phyloP scores from a whole-genome alignment of 2,888 invertebrate genomes.

The Acleris laterana region DNA sequence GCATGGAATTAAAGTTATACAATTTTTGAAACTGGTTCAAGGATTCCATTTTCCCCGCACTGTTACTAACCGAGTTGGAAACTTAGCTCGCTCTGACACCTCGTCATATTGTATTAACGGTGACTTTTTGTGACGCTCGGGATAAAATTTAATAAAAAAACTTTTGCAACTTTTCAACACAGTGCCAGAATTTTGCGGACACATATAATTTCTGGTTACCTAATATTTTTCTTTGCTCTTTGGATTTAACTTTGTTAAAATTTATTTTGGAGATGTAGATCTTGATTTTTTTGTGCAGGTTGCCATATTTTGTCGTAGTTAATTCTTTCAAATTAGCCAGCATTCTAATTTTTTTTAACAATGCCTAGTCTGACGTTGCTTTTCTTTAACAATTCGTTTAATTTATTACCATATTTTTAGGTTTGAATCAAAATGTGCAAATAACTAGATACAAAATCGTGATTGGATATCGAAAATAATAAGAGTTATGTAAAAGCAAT shows the following conservation, averaged over 20 bases:
- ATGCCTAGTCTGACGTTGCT: no score
- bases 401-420: no score
- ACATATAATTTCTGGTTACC: conserved; percentile 32
- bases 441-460: no score
- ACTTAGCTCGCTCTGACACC: conserved; percentile 46
- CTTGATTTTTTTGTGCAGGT: no score
- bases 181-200: conserved; percentile 15
- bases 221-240: not conserved
- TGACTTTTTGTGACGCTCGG: conserved; percentile 38
- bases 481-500: no score
- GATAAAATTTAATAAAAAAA: conserved; percentile 44
- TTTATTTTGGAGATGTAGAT: not conserved
- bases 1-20: no score
- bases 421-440: no score
- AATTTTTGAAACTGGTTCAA: not conserved
- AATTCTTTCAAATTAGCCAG: no score
- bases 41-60: conserved; percentile 6
- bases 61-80: conserved; percentile 39
- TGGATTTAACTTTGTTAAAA: not conserved
- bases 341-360: no score
- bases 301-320: no score
- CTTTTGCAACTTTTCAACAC: conserved; percentile 38
- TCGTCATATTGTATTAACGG: conserved; percentile 46
- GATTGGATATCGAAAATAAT: no score
- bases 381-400: no score